Conservation (phyloP, 2,888 invertebrate genomes). For the Coelopa pilipes region DNA sequence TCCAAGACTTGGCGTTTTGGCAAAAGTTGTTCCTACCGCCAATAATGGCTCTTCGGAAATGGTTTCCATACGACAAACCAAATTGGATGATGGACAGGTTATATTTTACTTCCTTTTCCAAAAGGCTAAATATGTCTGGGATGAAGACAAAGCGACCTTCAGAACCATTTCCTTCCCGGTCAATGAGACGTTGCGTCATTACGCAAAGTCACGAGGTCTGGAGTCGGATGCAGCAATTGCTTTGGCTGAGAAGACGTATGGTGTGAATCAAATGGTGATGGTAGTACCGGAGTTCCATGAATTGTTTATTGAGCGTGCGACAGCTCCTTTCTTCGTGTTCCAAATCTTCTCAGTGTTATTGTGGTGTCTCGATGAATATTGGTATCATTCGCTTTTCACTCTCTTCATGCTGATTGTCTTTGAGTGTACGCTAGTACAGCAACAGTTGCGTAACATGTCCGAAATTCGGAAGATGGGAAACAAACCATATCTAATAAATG, state of each 20-base stretch:
- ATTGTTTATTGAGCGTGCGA: slow-evolving; percentile 96
- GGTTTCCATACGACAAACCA: slow-evolving; percentile 78
- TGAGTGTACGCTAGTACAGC: slow-evolving; percentile 97
- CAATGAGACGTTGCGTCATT: slow-evolving; percentile 75
- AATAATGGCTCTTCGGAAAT: slow-evolving; percentile 98
- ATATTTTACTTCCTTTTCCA: slow-evolving; percentile 91
- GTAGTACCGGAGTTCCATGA: slow-evolving; percentile 97
- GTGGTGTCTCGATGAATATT: slow-evolving; percentile 99
- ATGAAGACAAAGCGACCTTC: slow-evolving; percentile 83
- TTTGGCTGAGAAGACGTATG: slow-evolving; percentile 83
- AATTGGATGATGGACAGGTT: slow-evolving; percentile 71
- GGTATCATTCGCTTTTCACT: slow-evolving; percentile 98
- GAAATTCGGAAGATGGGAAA: slow-evolving; percentile 99
- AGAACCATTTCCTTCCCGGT: slow-evolving; percentile 87
- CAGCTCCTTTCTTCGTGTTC: slow-evolving; percentile 99
- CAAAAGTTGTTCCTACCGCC: slow-evolving; percentile 93
- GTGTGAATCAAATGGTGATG: slow-evolving; percentile 87
- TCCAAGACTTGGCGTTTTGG: slow-evolving; percentile 82
- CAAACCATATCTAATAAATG: slow-evolving; percentile 91
- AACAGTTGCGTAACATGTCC: slow-evolving; percentile 97
- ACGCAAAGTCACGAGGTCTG: slow-evolving; percentile 87
- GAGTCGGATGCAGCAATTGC: slow-evolving; percentile 83
- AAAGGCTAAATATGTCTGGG: slow-evolving; percentile 96
- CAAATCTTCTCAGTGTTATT: slow-evolving; percentile 99
- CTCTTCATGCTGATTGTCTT: slow-evolving; percentile 95